Base-by-base conservation (phyloP, 2,797 vertebrate species). In the Propithecus deckenii region DNA sequence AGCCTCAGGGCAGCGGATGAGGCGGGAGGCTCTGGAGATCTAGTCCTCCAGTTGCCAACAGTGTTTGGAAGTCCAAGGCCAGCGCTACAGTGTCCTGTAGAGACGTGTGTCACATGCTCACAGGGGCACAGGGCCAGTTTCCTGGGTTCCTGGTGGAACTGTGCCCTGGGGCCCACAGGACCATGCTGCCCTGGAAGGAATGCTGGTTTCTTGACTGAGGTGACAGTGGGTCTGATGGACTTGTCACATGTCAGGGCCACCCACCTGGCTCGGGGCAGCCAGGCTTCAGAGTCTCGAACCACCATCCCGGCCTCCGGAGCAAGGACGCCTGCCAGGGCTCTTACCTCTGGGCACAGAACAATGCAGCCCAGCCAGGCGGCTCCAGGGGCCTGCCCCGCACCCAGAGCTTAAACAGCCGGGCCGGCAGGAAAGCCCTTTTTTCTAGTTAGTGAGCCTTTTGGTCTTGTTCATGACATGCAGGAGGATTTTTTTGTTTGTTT, bases 371-470 rank as follows among this genome's bases (percentile, higher is more conserved):
- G 86, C 67, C 74, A 52, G 30, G 17, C 1, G 0, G 15, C 48
- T 52, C 50, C 32, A 3, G 4, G 4, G 17, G 57, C n/a, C 46
- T 7, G 1, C 55, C 30, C 4, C 11, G 46, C 9, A 46, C 0
- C 0, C 12, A 46, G 38, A 55, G 18, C 30, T 32, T 2, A 0
- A 38, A 30, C 8, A 43, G n/a, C 0, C 1, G 0, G 25, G 7
- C 61, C 1, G 0, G 28, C 59, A 22, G 41, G 0, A 9, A 59
- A n/a, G 14, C 41, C n/a, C 80, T 25, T 71, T 83, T 69, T 32
- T 72, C 35, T 59, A 2, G 13, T 32, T 18, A 23, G 0, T 55
- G 25, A 32, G 38, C 32, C 12, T 32, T 13, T 48, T 17, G 35
- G 23, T 46, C 74, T 74, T 72, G 11, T 14, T 61, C n/a, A 30